A percentile compares a stretch with the other conserved stretches of the same genome.
These are phyloP conservation scores for Tapera naevia DNA, from an alignment of 2,797 vertebrate species.

Conservation along the genomic window DNA sequence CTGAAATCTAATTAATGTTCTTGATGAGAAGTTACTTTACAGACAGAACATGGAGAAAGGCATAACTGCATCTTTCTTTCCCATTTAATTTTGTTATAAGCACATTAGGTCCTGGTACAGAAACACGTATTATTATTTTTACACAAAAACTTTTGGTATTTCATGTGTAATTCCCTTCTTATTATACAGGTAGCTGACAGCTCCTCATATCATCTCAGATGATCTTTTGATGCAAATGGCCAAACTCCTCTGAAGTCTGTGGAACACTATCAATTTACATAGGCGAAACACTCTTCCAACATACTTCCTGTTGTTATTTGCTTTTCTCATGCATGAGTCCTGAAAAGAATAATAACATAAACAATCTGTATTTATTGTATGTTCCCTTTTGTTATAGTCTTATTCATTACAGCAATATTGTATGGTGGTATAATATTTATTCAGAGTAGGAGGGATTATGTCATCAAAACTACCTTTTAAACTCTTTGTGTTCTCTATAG, in stretches of 20 bases:
- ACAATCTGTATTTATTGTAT: background rate
- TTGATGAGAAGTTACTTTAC: background rate
- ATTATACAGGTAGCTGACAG: background rate
- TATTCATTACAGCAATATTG: background rate
- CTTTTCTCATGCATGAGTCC: background rate
- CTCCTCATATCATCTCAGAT: background rate
- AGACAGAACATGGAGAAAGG: background rate
- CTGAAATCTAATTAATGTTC: background rate
- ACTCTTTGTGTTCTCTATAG: background rate
- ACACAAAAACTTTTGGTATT: background rate
- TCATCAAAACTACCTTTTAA: background rate
- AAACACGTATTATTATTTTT: background rate
- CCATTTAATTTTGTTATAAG: background rate
- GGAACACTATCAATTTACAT: background rate
- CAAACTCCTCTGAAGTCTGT: background rate
- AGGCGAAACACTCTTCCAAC: background rate
- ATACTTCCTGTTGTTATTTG: background rate
- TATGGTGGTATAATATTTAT: background rate
- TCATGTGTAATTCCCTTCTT: background rate
- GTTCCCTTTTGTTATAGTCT: background rate
- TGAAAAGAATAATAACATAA: background rate
- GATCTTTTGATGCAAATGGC: background rate
- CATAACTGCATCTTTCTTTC: background rate
- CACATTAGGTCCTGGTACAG: background rate
- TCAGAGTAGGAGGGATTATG: background rate